Evolutionary conservation across 1,140 invertebrate genomes (phyloP), one percentile per base, ranked within the genome.

Genomic region (Thalassaphorura encarpata): DNA sequence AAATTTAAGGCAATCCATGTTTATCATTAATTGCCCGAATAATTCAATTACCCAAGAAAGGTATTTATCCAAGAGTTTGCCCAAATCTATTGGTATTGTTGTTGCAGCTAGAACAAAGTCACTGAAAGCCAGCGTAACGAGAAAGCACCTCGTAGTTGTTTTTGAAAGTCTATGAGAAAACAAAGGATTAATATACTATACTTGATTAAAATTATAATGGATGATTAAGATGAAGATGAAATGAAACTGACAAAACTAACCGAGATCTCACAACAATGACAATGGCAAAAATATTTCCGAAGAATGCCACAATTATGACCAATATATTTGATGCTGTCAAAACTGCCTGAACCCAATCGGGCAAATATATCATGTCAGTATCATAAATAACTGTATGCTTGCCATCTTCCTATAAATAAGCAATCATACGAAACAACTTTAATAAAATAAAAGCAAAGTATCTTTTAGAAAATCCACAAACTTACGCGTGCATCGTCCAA

Each of bases 201-300:
- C 33, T n/a, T 36, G 8, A 36, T 36, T 36, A 36, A 36, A 11
- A 36, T 36, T 11, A 43, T 43, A n/a, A 43, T 23, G 4, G 15
- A 4, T 8, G 15, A 24, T 13, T 21, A 29, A 48, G 16, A 13
- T 48, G 5, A 18, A 15, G 11, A 18, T 29, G 15, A 11, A 8
- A 29, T 48, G 11, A 24, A 18, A 8, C 24, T 48, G 18, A 13
- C 18, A n/a, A 3, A 48, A 3, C 18, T 28, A 56, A 58, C 60
- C 21, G 54, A 5, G 62, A 60, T 49, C 46, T 43, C 13, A 40
- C n/a, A 2, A 60, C 26, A 1, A 63, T 47, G 21, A 63, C 31
- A 18, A 60, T 16, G 19, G 62, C 62, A 3, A 52, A 55, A 49
- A 57, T 33, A 43, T 60, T 60, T 42, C 58, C 62, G 43, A 58